Evolutionary conservation across 1,140 invertebrate genomes (phyloP).

Genomic region (Cotesia vestalis): DNA sequence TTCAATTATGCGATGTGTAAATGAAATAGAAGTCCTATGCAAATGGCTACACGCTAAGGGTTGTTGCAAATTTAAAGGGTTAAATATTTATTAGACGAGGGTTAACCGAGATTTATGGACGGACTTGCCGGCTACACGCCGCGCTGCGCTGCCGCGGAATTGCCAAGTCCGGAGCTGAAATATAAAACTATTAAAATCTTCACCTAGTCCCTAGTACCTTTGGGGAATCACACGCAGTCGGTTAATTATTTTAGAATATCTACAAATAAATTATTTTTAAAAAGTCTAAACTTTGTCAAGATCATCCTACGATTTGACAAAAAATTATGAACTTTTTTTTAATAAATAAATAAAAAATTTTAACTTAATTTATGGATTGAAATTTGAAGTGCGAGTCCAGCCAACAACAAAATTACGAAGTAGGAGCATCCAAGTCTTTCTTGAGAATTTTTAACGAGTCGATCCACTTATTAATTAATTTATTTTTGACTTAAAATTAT

Average conservation of each 20-base stretch:
- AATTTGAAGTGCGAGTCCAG: slow-evolving; percentile 3
- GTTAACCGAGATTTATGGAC: slow-evolving; percentile 65
- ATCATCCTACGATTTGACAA: no score
- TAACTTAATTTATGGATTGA: not conserved
- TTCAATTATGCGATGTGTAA: slow-evolving; percentile 71
- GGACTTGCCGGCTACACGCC: slow-evolving; percentile 33
- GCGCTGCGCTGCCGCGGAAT: slow-evolving; percentile 24
- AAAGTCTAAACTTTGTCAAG: no score
- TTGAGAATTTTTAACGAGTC: slow-evolving; percentile 7
- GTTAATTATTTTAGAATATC: not conserved
- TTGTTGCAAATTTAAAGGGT: slow-evolving; percentile 68
- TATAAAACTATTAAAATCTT: slow-evolving; percentile 21
- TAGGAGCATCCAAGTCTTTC: not conserved
- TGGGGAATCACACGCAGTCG: not conserved
- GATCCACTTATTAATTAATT: not conserved
- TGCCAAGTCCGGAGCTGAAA: slow-evolving; percentile 23
- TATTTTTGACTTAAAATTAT: not conserved
- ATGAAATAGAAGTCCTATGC: slow-evolving; percentile 72
- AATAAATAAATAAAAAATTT: no score
- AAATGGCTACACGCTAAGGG: slow-evolving; percentile 67
- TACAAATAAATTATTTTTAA: no score
- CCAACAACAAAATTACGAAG: not conserved
- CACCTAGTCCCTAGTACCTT: slow-evolving; percentile 6
- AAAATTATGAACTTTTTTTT: no score
- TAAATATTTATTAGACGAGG: slow-evolving; percentile 67